phyloP scores from a whole-genome alignment of 1,140 invertebrate genomes.

The Ceratina japonica region DNA sequence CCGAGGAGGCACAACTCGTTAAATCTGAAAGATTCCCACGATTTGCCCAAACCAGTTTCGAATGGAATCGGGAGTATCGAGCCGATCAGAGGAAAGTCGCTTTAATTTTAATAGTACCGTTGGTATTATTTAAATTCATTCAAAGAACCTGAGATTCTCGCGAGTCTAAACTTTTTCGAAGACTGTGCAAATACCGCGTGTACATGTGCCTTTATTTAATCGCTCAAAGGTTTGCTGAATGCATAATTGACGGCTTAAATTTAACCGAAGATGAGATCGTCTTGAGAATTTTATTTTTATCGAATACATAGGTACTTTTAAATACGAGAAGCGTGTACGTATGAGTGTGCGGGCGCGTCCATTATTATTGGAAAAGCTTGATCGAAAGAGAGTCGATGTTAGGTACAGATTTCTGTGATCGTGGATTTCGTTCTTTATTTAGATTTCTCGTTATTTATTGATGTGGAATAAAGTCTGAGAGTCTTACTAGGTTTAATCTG shows the following conservation, averaged over 20 bases:
- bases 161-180: constrained; percentile 17
- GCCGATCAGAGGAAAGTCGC: constrained; percentile 53
- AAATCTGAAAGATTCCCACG: constrained; percentile 51
- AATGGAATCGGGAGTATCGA: constrained; percentile 11
- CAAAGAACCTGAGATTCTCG: background rate
- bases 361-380: background rate
- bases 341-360: too few relatives aligned
- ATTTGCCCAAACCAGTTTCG: background rate
- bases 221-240: background rate
- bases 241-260: background rate
- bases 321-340: too few relatives aligned
- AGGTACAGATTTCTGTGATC: constrained; percentile 30
- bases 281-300: too few relatives aligned
- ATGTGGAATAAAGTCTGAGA: constrained; percentile 55
- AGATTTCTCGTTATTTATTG: constrained; percentile 66
- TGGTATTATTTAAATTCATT: constrained; percentile 13
- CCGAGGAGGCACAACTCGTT: constrained; percentile 70
- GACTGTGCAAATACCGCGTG: constrained; percentile 45
- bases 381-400: background rate
- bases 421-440: constrained; percentile 40
- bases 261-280: background rate
- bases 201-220: constrained; percentile 48
- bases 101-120: constrained; percentile 37
- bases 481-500: background rate
- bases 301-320: too few relatives aligned